Conservation (phyloP, 1,140 invertebrate genomes). For the Hermatobates lingyangjiaoensis region DNA sequence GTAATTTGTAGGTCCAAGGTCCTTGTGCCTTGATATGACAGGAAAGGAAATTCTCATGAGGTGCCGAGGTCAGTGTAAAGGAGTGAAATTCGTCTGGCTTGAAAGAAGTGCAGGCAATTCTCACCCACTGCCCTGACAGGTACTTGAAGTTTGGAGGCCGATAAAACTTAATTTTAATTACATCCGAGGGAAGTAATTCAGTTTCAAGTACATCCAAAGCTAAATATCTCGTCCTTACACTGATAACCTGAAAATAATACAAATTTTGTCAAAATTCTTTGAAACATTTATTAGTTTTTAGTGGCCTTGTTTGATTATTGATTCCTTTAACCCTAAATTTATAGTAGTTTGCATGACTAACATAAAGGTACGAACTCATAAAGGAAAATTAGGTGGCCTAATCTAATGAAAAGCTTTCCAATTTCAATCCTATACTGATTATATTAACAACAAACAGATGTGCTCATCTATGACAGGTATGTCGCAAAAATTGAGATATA, state of each 20-base stretch:
- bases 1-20: constrained; percentile 96
- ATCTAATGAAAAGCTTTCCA: too few relatives aligned
- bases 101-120: constrained; percentile 83
- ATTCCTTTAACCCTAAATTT: too few relatives aligned
- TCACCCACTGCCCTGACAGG: constrained; percentile 72
- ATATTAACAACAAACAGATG: too few relatives aligned
- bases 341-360: too few relatives aligned
- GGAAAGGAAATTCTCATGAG: constrained; percentile 91
- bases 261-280: too few relatives aligned
- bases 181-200: constrained; percentile 86
- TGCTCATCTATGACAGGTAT: too few relatives aligned
- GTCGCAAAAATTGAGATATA: too few relatives aligned
- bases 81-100: constrained; percentile 89
- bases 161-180: constrained; percentile 82
- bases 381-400: too few relatives aligned
- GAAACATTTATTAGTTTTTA: too few relatives aligned
- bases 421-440: too few relatives aligned
- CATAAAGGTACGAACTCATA: too few relatives aligned
- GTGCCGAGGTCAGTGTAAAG: constrained; percentile 93
- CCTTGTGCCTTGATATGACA: constrained; percentile 97
- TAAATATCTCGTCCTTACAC: constrained; percentile 78
- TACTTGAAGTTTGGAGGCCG: constrained; percentile 93
- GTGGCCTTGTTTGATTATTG: too few relatives aligned
- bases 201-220: constrained; percentile 89
- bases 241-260: constrained; percentile 47